phyloP scores from a whole-genome alignment of 2,888 invertebrate species.

The Panorpa germanica region DNA sequence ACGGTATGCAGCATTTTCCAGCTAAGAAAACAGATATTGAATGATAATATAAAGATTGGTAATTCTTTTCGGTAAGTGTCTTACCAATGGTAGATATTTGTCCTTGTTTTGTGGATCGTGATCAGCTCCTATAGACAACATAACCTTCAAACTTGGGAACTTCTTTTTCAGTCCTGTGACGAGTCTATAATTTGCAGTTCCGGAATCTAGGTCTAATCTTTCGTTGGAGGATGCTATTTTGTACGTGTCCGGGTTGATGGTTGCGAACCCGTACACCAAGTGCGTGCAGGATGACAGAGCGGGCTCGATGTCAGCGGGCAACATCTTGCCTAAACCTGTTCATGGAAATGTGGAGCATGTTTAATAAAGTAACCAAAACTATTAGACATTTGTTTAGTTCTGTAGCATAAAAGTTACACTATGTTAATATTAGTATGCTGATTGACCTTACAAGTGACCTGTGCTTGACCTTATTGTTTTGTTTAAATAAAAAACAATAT shows the following conservation, averaged over 20 bases:
- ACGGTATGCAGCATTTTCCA: constrained; percentile 55
- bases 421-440: no score
- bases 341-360: no score
- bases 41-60: no score
- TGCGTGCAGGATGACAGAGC: constrained; percentile 63
- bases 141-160: constrained; percentile 48
- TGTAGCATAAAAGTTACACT: no score
- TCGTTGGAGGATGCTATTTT: constrained; percentile 53
- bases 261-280: constrained; percentile 59
- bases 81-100: constrained; percentile 53
- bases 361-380: constrained; percentile 26
- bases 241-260: constrained; percentile 45
- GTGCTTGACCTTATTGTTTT: no score
- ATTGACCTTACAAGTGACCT: no score
- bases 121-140: constrained; percentile 63
- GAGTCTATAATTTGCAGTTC: constrained; percentile 49
- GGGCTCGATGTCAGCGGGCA: constrained; percentile 48
- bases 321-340: constrained; percentile 65
- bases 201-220: constrained; percentile 48
- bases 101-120: constrained; percentile 43
- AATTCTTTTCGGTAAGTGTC: constrained; percentile 17
- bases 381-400: no score
- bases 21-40: constrained; percentile 25
- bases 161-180: constrained; percentile 49
- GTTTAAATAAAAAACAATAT: no score